Conservation (phyloP, 2,888 invertebrate genomes). For the Heteromyza rotundicornis region DNA sequence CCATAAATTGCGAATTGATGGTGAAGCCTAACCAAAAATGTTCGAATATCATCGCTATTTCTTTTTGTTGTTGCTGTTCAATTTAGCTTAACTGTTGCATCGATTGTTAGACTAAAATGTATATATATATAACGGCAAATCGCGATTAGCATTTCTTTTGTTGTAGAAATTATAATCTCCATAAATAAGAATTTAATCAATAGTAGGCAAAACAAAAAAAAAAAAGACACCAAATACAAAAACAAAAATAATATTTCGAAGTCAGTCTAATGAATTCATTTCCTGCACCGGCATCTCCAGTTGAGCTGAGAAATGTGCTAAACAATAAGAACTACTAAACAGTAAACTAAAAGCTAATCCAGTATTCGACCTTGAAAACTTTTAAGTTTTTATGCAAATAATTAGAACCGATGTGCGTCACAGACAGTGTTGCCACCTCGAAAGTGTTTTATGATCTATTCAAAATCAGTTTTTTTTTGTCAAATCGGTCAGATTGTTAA, state of each 20-base stretch:
- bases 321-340: not conserved
- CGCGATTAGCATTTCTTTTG: constrained; percentile 10
- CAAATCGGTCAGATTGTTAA: no score
- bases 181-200: constrained; percentile 8
- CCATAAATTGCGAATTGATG: constrained; percentile 4
- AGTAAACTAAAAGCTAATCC: not conserved
- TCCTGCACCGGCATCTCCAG: not conserved
- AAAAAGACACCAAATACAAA: not conserved
- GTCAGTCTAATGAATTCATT: not conserved
- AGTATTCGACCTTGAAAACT: constrained; percentile 5
- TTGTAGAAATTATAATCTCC: not conserved
- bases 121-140: constrained; percentile 14
- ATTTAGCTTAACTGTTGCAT: not conserved
- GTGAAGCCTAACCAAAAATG: constrained; percentile 3
- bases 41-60: not conserved
- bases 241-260: not conserved
- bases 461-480: no score
- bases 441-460: no score
- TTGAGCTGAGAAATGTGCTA: not conserved
- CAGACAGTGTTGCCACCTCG: no score
- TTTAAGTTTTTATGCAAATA: not conserved
- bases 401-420: not conserved
- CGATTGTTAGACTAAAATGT: constrained; percentile 15
- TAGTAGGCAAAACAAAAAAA: not conserved
- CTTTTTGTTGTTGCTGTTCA: not conserved